phyloP scores from a whole-genome alignment of 2,888 invertebrate species.

The Brassicogethes aeneus region DNA sequence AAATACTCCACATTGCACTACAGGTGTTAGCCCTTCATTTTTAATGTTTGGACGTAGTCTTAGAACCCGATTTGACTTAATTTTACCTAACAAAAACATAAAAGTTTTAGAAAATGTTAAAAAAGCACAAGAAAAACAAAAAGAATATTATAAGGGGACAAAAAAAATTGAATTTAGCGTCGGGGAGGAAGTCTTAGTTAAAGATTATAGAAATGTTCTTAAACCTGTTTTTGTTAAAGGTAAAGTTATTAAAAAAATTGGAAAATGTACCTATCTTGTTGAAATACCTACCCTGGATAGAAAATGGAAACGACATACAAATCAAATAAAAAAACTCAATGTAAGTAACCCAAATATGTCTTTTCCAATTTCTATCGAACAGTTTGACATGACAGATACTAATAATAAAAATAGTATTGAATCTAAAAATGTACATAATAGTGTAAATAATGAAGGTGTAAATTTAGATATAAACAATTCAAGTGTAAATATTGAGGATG shows the following conservation, averaged over 20 bases:
- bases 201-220: neutral
- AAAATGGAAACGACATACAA: neutral
- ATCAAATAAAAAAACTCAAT: neutral
- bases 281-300: neutral
- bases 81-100: neutral
- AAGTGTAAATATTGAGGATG: too few species aligned
- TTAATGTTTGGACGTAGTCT: constrained; percentile 9
- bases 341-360: neutral
- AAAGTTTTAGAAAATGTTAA: neutral
- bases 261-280: neutral
- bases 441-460: too few species aligned
- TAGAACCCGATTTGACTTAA: constrained; percentile 9
- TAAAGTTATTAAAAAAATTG: neutral
- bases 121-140: neutral
- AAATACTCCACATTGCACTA: constrained; percentile 10
- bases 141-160: neutral
- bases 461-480: too few species aligned
- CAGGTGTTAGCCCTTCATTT: constrained; percentile 9
- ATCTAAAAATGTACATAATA: too few species aligned
- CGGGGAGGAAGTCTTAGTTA: neutral
- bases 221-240: neutral
- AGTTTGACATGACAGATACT: too few species aligned
- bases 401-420: too few species aligned
- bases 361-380: neutral
- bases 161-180: neutral